Base-by-base conservation (phyloP, 2,888 invertebrate genomes). In the Cylindroiulus punctatus region DNA sequence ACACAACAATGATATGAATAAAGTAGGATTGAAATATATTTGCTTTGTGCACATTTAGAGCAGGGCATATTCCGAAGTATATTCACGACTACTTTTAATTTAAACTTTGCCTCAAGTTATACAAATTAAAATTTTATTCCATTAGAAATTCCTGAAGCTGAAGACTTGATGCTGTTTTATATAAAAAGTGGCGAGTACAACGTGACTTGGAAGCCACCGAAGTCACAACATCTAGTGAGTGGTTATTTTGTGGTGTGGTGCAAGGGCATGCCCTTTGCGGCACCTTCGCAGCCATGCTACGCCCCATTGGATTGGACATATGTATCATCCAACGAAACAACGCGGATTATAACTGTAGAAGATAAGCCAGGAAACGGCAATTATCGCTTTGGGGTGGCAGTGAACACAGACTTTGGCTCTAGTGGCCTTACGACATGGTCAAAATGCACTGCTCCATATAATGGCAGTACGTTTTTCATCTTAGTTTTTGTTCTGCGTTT, bases 181-280 rank as follows among this genome's bases (percentile, higher is more conserved):
- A 10, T 76, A 76, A 76, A 30, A 30, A 30, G 30, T 14, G 76
- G 30, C 10, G 12, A 14, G 76, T 76, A 30, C 30, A 7, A 30
- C 22, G 76, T 76, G 14, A 26, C 76, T 26, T 76, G 76, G 76
- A 76, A 76, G 30, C 76, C 76, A 30, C 76, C 76, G 30, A 76
- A 76, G 30, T 30, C 30, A 26, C 26, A 76, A 30, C 1, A 0
- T 76, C 30, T 30, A 30, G 76, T 76, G 30, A 76, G 30, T 30
- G 22, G 76, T 76, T 76, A 76, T 76, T 14, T 14, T 30, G 30
- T 76, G 30, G 76, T 30, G 10, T 76, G 76, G 76, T 76, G 76
- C 76, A 76, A 30, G 26, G 14, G 30, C 3, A 0, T 3, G 3
- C 22, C 76, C 22, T 30, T 2, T 26, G 0, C 0, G 1, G 0